phyloP scores from a whole-genome alignment of 35 echinoderm and acorn worm species.

The Hemicentrotus pulcherrimus region DNA sequence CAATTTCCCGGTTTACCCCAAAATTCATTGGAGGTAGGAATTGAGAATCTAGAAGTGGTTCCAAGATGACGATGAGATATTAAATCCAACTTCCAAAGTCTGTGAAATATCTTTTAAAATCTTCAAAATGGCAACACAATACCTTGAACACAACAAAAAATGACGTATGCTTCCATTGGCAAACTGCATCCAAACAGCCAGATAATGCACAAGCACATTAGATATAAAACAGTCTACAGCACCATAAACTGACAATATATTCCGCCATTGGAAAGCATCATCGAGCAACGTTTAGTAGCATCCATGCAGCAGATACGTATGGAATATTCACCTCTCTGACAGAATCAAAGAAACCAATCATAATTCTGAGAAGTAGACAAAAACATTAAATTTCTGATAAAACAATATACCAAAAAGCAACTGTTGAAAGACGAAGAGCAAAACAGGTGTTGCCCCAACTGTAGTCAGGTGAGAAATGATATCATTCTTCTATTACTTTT shows the following conservation, averaged over 20 bases:
- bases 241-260: neutral
- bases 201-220: neutral
- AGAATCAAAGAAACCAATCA: too few relatives aligned
- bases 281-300: neutral
- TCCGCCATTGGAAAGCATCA: neutral
- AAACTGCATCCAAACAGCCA: too few relatives aligned
- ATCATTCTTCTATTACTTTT: too few relatives aligned
- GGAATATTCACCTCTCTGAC: too few relatives aligned
- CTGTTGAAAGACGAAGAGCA: neutral
- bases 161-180: too few relatives aligned
- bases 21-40: too few relatives aligned
- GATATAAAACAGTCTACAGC: neutral
- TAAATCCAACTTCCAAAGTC: neutral
- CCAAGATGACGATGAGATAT: neutral
- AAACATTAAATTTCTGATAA: neutral
- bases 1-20: too few relatives aligned
- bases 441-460: neutral
- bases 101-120: neutral
- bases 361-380: too few relatives aligned
- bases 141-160: neutral
- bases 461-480: neutral
- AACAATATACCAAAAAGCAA: neutral
- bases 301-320: neutral
- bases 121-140: neutral
- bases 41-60: neutral